Conservation (phyloP, 1,140 invertebrate species). For the Anastatus disparis region DNA sequence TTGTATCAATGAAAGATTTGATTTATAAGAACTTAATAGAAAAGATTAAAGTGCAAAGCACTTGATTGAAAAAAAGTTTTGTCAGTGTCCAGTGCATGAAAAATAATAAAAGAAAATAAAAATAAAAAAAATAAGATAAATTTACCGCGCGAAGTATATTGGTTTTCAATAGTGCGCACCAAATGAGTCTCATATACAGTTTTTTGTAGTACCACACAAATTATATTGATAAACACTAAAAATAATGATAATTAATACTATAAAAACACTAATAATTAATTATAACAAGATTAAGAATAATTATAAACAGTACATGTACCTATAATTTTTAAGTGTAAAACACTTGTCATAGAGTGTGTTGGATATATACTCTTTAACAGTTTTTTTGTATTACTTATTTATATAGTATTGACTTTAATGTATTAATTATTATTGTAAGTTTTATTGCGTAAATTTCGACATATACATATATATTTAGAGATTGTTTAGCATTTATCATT, state of each 20-base stretch:
- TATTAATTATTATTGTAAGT: slow-evolving; percentile 14
- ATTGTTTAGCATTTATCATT: background rate
- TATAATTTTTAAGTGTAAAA: slow-evolving; percentile 36
- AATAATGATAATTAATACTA: slow-evolving; percentile 26
- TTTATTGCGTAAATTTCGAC: slow-evolving; percentile 2
- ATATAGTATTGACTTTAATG: slow-evolving; percentile 1
- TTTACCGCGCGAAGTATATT: too few relatives aligned
- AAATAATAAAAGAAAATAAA: too few relatives aligned
- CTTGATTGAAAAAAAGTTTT: background rate
- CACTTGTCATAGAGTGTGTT: slow-evolving; percentile 16
- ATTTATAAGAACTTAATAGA: too few relatives aligned
- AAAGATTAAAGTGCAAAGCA: background rate
- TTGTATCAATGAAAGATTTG: too few relatives aligned
- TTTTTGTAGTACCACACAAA: slow-evolving; percentile 34
- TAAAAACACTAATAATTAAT: slow-evolving; percentile 24
- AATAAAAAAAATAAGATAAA: too few relatives aligned
- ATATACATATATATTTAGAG: background rate
- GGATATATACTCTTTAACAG: slow-evolving; percentile 23
- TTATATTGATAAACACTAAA: slow-evolving; percentile 30
- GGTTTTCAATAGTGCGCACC: slow-evolving; percentile 34
- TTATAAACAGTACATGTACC: slow-evolving; percentile 31
- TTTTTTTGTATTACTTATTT: slow-evolving; percentile 27
- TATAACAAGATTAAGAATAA: slow-evolving; percentile 26
- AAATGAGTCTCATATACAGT: slow-evolving; percentile 19
- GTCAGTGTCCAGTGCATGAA: background rate